Conservation (phyloP, 2,888 invertebrate genomes). For the Drosophila anceps region DNA sequence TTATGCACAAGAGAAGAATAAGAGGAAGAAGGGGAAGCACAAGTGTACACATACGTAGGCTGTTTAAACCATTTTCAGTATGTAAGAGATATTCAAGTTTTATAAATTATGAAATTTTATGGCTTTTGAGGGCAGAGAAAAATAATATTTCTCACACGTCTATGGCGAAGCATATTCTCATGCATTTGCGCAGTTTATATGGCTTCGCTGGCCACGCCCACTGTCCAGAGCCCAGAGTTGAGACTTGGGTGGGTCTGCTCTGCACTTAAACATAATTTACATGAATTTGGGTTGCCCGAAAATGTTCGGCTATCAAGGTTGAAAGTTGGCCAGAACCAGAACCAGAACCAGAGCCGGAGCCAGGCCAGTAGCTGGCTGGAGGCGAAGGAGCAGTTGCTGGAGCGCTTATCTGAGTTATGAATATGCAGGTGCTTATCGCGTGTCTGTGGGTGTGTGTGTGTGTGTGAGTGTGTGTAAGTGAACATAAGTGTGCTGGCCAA, state of each 20-base stretch:
- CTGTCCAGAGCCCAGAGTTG: background rate
- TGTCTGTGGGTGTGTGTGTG: conserved; percentile 13
- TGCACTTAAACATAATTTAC: conserved; percentile 79
- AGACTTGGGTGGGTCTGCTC: conserved; percentile 49
- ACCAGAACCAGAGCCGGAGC: background rate
- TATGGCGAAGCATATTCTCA: conserved; percentile 52
- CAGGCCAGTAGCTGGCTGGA: background rate
- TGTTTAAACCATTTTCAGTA: conserved; percentile 28
- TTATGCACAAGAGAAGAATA: conserved; percentile 11
- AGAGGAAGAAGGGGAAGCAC: background rate
- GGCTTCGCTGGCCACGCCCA: conserved; percentile 31
- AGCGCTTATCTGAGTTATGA: conserved; percentile 78
- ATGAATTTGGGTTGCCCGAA: conserved; percentile 69
- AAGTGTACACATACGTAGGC: background rate
- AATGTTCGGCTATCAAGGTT: conserved; percentile 55
- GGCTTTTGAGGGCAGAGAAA: conserved; percentile 68
- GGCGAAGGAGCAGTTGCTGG: conserved; percentile 18
- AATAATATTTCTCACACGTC: conserved; percentile 79
- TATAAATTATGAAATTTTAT: conserved; percentile 81
- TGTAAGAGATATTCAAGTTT: conserved; percentile 72
- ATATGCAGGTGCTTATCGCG: conserved; percentile 79
- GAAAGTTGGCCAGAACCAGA: conserved; percentile 50
- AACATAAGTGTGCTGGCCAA: background rate
- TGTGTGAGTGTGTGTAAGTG: background rate
- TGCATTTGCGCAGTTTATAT: conserved; percentile 56